Evolutionary conservation across 92 coral and sea anemone genomes (phyloP).

Genomic region (Siderastrea radians): DNA sequence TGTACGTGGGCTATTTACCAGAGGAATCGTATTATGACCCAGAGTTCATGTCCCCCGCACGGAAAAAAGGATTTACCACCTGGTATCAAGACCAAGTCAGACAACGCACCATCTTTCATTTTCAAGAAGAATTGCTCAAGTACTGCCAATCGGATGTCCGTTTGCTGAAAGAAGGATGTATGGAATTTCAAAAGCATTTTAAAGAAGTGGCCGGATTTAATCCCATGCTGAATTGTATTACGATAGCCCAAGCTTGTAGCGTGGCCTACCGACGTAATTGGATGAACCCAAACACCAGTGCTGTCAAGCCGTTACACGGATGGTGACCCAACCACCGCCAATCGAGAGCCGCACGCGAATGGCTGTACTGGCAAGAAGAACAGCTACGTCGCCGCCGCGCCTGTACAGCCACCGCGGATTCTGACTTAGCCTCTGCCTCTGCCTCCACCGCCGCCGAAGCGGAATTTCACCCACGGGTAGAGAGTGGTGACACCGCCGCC

Average conservation of each 20-base stretch:
- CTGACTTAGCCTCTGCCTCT: neutral
- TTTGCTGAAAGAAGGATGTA: neutral
- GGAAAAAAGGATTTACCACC: conserved; percentile 9
- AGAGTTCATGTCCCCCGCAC: neutral
- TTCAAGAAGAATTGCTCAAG: too few species aligned
- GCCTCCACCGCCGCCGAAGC: too few species aligned
- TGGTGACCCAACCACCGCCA: neutral
- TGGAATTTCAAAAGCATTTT: neutral
- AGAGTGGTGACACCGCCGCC: too few species aligned
- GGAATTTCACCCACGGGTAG: too few species aligned
- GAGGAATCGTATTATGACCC: conserved; percentile 40
- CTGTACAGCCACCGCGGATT: too few species aligned
- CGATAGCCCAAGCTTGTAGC: neutral
- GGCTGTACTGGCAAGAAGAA: neutral
- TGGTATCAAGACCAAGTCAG: conserved; percentile 9
- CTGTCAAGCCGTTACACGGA: neutral
- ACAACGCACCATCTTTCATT: neutral
- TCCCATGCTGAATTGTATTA: conserved; percentile 1
- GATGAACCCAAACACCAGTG: neutral
- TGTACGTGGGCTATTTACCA: too few species aligned
- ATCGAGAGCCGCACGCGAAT: neutral
- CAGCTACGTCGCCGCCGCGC: too few species aligned
- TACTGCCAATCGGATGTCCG: neutral
- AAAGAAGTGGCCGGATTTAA: neutral
- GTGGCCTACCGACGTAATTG: neutral